A percentile compares a stretch with the other conserved stretches of the same genome.
phyloP scores from a whole-genome alignment of 2,113 vertebrate genomes.

The Gallinago jamesoni region DNA sequence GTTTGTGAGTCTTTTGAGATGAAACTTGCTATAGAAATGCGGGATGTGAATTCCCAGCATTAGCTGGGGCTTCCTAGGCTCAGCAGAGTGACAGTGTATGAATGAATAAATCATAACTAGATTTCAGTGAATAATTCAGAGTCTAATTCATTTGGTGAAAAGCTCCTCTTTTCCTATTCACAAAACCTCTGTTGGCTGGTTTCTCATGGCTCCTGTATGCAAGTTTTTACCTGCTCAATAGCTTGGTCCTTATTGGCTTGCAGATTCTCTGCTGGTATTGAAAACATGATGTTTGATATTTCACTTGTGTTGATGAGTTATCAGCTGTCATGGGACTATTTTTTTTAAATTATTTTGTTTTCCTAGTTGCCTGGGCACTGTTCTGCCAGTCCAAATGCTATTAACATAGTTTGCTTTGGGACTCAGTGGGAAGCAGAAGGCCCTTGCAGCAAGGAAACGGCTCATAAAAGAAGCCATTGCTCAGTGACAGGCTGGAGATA shows the following conservation, averaged over 20 bases:
- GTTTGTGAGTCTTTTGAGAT: constrained; percentile 15
- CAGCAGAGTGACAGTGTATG: background rate
- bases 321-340: background rate
- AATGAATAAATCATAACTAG: constrained; percentile 57
- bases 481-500: background rate
- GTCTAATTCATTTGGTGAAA: constrained; percentile 16
- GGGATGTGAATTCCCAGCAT: constrained; percentile 2
- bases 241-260: background rate
- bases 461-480: background rate
- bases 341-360: background rate
- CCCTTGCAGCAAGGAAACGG: background rate
- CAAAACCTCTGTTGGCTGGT: background rate
- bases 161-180: background rate
- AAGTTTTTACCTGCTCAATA: background rate
- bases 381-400: background rate
- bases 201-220: background rate
- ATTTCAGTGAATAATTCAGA: constrained; percentile 38
- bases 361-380: background rate
- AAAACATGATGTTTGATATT: background rate
- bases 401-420: background rate
- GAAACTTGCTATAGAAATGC: background rate
- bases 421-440: background rate
- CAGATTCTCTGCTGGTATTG: background rate
- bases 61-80: constrained; percentile 25
- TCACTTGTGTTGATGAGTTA: background rate